Conservation (phyloP, 2,888 invertebrate species). For the Eristalinus sepulchralis region DNA sequence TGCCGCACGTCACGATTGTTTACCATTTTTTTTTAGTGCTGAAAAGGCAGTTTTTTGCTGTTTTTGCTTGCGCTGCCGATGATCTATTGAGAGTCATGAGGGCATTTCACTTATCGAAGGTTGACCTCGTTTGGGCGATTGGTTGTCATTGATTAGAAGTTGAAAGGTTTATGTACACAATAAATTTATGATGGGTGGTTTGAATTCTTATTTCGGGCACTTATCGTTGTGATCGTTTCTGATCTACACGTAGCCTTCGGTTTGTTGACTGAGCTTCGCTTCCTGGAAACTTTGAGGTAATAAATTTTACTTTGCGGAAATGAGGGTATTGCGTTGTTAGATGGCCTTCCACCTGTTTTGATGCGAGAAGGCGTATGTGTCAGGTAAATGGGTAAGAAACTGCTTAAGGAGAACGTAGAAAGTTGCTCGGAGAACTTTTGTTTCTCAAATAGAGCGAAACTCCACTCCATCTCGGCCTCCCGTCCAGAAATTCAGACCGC, state of each 20-base stretch:
- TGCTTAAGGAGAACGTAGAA: background rate
- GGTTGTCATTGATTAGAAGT: constrained; percentile 14
- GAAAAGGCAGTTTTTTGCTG: background rate
- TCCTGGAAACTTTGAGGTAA: background rate
- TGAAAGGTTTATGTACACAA: constrained; percentile 19
- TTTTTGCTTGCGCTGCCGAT: background rate
- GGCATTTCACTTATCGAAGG: background rate
- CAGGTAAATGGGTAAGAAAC: background rate
- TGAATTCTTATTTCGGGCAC: background rate
- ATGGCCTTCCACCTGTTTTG: background rate
- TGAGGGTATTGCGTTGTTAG: background rate
- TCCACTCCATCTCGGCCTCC: no score
- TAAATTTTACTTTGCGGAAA: constrained; percentile 10
- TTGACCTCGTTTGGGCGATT: background rate
- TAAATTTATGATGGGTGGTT: background rate
- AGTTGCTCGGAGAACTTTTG: background rate
- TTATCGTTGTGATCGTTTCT: constrained; percentile 2
- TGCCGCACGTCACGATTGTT: constrained; percentile 14
- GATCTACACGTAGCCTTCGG: constrained; percentile 3
- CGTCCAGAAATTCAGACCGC: no score
- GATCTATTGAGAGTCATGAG: background rate
- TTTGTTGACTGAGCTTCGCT: background rate
- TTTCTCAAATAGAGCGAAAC: no score
- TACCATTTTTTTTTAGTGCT: background rate
- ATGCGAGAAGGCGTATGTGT: background rate